Evolutionary conservation across 2,888 invertebrate species (phyloP), one percentile per base, ranked within the genome.

Genomic region (Agrochola litura): DNA sequence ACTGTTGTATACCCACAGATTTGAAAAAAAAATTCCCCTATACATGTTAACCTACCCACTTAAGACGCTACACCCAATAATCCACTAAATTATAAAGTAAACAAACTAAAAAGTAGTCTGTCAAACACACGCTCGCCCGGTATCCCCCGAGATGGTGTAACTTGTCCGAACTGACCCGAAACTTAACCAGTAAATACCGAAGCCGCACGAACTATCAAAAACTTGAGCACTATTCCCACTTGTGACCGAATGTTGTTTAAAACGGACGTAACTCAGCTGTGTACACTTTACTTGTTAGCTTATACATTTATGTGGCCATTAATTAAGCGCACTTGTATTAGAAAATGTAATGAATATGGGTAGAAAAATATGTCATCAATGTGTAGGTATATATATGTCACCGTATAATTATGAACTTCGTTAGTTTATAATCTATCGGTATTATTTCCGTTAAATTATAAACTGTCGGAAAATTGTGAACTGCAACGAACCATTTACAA

Each of bases 131-230:
- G 79, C 86, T 81, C 86, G 52, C 56, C 52, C 65, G 82, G 89
- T 89, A 90, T 93, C 94, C 95, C 94, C 76, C 82, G 93, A 92
- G 95, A 90, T 85, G 87, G 76, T 89, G 80, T 87, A 93, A 94
- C 92, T 95, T 93, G 89, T 91, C 89, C 91, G 79, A 92, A 93
- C 94, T 94, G 95, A 95, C 95, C 96, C 95, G 88, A 90, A 96
- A 96, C 96, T 96, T 96, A 92, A 92, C 93, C 95, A 95, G 96
- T 96, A 96, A 96, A 96, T 96, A 96, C 94, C 88, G 94, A 93
- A 95, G 92, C 94, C 95, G 92, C 92, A 94, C 93, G 92, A 96
- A 96, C 96, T 96, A 96, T 96, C 96, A 95, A 95, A 96, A 96
- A 96, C 96, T 96, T 96, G 92, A 92, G 91, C 92, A 92, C 93